Evolutionary conservation across 2,888 invertebrate genomes (phyloP).

Genomic region (Drosophila subsilvestris): DNA sequence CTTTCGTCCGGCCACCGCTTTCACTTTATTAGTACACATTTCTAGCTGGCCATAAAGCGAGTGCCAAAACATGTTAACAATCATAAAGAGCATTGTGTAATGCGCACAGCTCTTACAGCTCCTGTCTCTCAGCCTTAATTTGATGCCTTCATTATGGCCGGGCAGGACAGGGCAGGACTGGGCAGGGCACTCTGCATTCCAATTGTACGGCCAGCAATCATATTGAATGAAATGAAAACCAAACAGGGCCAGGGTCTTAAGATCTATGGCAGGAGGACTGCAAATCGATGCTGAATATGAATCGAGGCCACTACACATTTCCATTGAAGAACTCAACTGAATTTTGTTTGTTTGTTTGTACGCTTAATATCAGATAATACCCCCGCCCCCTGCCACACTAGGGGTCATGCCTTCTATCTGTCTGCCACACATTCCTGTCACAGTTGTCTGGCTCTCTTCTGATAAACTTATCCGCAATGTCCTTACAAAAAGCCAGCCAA

Average conservation of each 20-base stretch:
- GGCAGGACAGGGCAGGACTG: background rate
- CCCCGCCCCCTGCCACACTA: background rate
- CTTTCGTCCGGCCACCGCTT: constrained; percentile 34
- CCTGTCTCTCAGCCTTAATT: constrained; percentile 23
- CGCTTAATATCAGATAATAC: constrained; percentile 10
- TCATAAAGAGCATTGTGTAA: constrained; percentile 48
- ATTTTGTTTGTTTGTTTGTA: background rate
- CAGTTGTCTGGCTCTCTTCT: constrained; percentile 39
- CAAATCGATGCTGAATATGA: constrained; percentile 2
- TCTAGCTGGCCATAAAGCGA: constrained; percentile 41
- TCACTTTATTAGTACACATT: constrained; percentile 47
- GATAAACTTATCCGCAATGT: constrained; percentile 61
- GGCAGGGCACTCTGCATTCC: constrained; percentile 22
- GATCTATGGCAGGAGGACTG: constrained; percentile 21
- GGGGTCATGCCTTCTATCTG: constrained; percentile 12
- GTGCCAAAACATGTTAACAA: constrained; percentile 45
- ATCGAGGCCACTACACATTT: constrained; percentile 10
- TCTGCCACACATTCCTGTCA: constrained; percentile 31
- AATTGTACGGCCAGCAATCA: constrained; percentile 27
- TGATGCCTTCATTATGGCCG: constrained; percentile 40
- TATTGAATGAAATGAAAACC: constrained; percentile 29
- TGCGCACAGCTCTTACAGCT: constrained; percentile 28
- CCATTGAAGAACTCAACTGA: background rate
- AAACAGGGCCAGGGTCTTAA: constrained; percentile 6
- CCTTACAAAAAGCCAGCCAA: constrained; percentile 31